Evolutionary conservation across 2,888 invertebrate genomes (phyloP).

Genomic region (Pycnomerus fuliginosus): DNA sequence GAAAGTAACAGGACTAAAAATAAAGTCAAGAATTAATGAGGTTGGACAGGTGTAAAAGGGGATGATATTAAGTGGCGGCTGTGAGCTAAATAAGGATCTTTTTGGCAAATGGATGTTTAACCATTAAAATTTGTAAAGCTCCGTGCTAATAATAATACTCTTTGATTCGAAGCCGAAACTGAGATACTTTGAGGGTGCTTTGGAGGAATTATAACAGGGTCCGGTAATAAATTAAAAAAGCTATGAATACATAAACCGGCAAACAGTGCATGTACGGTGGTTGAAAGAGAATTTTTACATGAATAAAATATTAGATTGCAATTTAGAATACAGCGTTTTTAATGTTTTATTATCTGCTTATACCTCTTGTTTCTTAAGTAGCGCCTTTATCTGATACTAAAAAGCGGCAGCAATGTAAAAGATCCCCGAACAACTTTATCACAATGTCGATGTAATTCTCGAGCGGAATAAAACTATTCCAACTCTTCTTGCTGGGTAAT

Average conservation of each 20-base stretch:
- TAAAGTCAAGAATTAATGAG: too few species aligned
- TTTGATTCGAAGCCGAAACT: too few species aligned
- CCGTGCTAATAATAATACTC: too few species aligned
- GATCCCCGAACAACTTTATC: conserved; percentile 14
- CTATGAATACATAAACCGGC: conserved; percentile 23
- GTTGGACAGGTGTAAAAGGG: too few species aligned
- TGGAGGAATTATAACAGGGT: too few species aligned
- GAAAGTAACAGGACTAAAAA: too few species aligned
- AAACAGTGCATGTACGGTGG: conserved; percentile 12
- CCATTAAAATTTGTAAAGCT: too few species aligned
- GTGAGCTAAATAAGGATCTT: too few species aligned
- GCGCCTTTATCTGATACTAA: conserved; percentile 17
- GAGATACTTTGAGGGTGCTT: too few species aligned
- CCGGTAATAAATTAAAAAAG: conserved; percentile 20
- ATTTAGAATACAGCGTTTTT: conserved; percentile 21
- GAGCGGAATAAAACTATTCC: conserved; percentile 24
- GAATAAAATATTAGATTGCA: conserved; percentile 25
- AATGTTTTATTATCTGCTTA: conserved; percentile 22
- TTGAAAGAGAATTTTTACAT: conserved; percentile 17
- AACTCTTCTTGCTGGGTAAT: conserved; percentile 18
- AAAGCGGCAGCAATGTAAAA: too few species aligned
- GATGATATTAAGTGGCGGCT: too few species aligned
- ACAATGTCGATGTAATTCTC: conserved; percentile 17
- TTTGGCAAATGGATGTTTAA: too few species aligned
- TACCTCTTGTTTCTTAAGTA: conserved; percentile 13